Base-by-base conservation (phyloP, 37 sponge, comb jelly and placozoan species). In the Axinella damicornis region DNA sequence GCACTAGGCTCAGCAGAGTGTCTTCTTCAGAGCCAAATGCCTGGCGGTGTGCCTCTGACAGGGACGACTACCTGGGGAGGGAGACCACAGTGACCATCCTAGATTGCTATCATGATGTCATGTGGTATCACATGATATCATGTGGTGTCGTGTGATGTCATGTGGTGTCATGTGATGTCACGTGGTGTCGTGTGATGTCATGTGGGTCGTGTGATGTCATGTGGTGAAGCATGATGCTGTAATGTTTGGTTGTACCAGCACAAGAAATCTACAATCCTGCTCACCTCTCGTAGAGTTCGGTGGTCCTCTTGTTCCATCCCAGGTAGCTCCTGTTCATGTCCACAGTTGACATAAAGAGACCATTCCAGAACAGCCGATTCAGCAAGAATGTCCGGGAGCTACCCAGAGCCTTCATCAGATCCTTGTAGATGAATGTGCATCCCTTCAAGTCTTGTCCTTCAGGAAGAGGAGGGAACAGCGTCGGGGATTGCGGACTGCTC, bases 261-360 rank as follows among this genome's bases (percentile, higher is more conserved):
- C n/a, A n/a, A n/a, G n/a, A n/a, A n/a, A n/a, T n/a, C n/a, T n/a
- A n/a, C n/a, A n/a, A 9, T 9, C 9, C 9, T 9, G 46, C 39
- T 69, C 41, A 93, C 94, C 86, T 93, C 1, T 73, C 61, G 41
- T 80, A 89, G 20, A 93, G 79, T 17, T 89, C 86, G 0, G 90
- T 22, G 18, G 94, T 93, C 35, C 34, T 69, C 34, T 93, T 90
- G 65, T 93, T 93, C 94, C 94, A 93, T 16, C 94, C 86, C 31
- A 93, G 69, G 53, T 69, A 55, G 58, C 33, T 52, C 34, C 94
- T 36, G 38, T 89, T 87, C 18, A 39, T 24, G 56, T 61, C 57
- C 28, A 93, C 74, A 17, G 77, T 57, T 0, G 83, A 77, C 57
- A 85, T 72, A 28, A 89, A 85, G 27, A 93, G 55, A n/a, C 34